These are phyloP conservation scores for Ichneumoninae sp. DNA, from an alignment of 2,888 invertebrate species.

Conservation along the genomic window DNA sequence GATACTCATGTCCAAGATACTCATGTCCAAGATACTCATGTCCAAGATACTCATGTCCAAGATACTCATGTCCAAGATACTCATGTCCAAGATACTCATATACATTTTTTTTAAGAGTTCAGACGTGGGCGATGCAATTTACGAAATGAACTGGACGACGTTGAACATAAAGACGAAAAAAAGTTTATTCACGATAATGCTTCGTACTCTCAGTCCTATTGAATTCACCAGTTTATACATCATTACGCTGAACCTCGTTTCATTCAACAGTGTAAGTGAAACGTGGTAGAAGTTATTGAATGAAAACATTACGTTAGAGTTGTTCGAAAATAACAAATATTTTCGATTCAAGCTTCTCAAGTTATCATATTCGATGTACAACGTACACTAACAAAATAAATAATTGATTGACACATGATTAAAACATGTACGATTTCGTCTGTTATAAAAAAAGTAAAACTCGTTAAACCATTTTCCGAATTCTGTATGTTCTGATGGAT, in stretches of 20 bases:
- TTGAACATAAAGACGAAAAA: constrained; percentile 47
- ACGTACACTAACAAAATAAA: not conserved
- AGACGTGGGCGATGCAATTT: constrained; percentile 62
- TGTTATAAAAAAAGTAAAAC: not conserved
- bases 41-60: no score
- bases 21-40: no score
- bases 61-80: no score
- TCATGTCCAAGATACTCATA: no score
- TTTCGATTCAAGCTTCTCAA: not conserved
- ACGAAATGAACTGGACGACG: constrained; percentile 68
- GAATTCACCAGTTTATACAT: constrained; percentile 62
- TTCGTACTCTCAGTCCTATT: constrained; percentile 58
- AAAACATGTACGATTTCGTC: not conserved
- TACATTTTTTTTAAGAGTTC: constrained; percentile 68
- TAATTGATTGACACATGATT: no score
- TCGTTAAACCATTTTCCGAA: not conserved
- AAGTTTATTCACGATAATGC: constrained; percentile 63
- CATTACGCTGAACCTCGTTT: constrained; percentile 62
- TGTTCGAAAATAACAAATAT: not conserved
- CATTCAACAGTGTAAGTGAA: constrained; percentile 67
- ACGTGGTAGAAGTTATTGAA: not conserved
- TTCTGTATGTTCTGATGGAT: not conserved
- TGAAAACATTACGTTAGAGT: not conserved
- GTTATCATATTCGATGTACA: not conserved
- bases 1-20: no score